phyloP scores from a whole-genome alignment of 2,888 invertebrate genomes.

The Acanthococcus lagerstroemiae region DNA sequence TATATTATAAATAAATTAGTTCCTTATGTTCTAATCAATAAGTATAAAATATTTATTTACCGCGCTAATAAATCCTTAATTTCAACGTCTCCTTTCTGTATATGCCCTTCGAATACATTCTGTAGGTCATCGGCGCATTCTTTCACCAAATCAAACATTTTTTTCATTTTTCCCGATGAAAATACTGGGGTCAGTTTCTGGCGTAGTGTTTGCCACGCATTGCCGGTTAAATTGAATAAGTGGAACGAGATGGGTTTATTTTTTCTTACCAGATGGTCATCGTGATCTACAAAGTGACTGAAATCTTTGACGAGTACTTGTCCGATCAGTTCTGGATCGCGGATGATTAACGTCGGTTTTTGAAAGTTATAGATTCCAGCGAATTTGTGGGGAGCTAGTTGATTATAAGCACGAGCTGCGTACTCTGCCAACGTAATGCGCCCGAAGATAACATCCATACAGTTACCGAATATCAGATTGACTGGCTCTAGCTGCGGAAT shows the following conservation, averaged over 20 bases:
- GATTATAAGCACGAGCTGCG: not conserved
- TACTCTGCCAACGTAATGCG: conserved; percentile 7
- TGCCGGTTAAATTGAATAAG: conserved; percentile 44
- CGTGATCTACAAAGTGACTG: conserved; percentile 44
- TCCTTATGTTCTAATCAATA: no score
- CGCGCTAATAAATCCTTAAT: not conserved
- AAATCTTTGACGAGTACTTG: conserved; percentile 45
- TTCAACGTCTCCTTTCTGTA: not conserved
- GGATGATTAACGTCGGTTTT: conserved; percentile 44
- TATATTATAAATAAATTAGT: no score
- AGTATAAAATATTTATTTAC: no score
- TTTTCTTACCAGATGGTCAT: conserved; percentile 39
- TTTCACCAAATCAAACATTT: conserved; percentile 45
- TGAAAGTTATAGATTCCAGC: conserved; percentile 46
- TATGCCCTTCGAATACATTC: not conserved
- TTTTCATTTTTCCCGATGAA: conserved; percentile 47
- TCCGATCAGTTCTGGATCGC: conserved; percentile 45
- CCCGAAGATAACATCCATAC: not conserved
- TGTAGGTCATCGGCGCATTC: conserved; percentile 42
- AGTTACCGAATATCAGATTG: conserved; percentile 16
- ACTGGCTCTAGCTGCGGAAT: conserved; percentile 9
- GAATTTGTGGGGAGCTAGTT: conserved; percentile 35
- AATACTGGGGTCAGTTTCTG: conserved; percentile 47
- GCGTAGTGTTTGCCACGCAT: conserved; percentile 47
- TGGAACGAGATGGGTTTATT: conserved; percentile 41